Base-by-base conservation (phyloP, 2,888 invertebrate species). In the Epistrophe grossulariae region DNA sequence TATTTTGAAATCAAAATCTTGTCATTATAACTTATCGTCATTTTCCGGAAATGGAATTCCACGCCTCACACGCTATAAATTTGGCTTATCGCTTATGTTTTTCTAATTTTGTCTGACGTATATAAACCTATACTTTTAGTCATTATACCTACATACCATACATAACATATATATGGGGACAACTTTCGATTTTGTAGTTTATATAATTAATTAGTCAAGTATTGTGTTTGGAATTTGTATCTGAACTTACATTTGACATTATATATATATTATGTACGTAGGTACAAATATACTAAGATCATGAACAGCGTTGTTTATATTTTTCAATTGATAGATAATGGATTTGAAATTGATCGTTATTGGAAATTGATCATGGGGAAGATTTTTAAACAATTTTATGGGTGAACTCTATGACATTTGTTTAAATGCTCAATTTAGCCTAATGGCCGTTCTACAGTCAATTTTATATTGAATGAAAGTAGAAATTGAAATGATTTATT, bases 181-280 rank as follows among this genome's bases (percentile, higher is more conserved):
- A 28, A 62, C 62, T 62, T 62, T 62, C 62, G 62, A 62, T 62
- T 62, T 62, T 62, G 43, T 62, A 19, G 3, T 57, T 59, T 59
- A 35, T 11, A 62, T 28, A 40, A 40, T 24, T 24, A 62, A 62
- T 43, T 62, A 62, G 28, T 28, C 15, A 62, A 43, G 13, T 43
- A 52, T 55, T 62, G 10, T 24, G 40, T 43, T 40, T 62, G 62
- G 62, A 62, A 43, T 43, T 40, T 62, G 6, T 43, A 43, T 62
- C 43, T 62, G 62, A 28, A 43, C 43, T 17, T 48, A 13, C 7
- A 24, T 28, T 43, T 62, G 28, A 43, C 40, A 62, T 40, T 38
- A 19, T 40, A 9, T 31, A 31, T 4, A 31, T 6, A 31, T 31
- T n/a, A n/a, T n/a, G n/a, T n/a, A n/a, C n/a, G n/a, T n/a, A n/a